Evolutionary conservation across 2,797 vertebrate species (phyloP), one percentile per base, ranked within the genome.

Genomic region (Cephalopachus bancanus): DNA sequence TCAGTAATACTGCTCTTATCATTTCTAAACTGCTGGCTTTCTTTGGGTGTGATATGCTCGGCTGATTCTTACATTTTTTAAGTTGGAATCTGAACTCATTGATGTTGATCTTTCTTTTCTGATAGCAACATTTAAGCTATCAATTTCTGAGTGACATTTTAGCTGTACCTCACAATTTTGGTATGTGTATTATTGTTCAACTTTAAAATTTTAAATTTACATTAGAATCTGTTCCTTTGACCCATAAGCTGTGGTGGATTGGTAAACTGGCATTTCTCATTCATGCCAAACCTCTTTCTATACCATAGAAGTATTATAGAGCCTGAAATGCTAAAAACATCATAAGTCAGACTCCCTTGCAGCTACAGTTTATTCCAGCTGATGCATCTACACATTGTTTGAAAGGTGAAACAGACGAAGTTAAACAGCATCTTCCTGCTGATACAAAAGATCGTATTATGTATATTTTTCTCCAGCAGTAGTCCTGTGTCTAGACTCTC

Each of bases 11-110:
- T 65, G 49, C 14, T 91, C 51, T 83, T 89, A 60, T 51, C 69
- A 87, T 89, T 92, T 95, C 55, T 96, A 85, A 87, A 85, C 59
- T 79, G n/a, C 15, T 76, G 55, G 75, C 57, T 88, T 87, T 67
- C 71, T 92, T 75, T 72, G n/a, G 22, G 28, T 76, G 44, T 86
- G 89, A 80, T 80, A 65, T 49, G 10, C 26, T 83, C 75, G 53
- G 19, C 85, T 92, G 90, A 90, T 84, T 69, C 44, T 33, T 80
- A 71, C 80, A 44, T 37, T 88, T 91, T 78, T 79, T 30, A 94
- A 75, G 24, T 71, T 90, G 44, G 60, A 76, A 51, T 90, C 89
- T 93, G 65, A 69, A 30, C 22, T 94, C 22, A 37, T 53, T 59
- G 14, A 53, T 74, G 15, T 83, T 33, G 53, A 75, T 28, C 37